A percentile compares a stretch with the other conserved stretches of the same genome.
Conservation (phyloP, 2,888 invertebrate genomes). For the Priocnemis perturbator region DNA sequence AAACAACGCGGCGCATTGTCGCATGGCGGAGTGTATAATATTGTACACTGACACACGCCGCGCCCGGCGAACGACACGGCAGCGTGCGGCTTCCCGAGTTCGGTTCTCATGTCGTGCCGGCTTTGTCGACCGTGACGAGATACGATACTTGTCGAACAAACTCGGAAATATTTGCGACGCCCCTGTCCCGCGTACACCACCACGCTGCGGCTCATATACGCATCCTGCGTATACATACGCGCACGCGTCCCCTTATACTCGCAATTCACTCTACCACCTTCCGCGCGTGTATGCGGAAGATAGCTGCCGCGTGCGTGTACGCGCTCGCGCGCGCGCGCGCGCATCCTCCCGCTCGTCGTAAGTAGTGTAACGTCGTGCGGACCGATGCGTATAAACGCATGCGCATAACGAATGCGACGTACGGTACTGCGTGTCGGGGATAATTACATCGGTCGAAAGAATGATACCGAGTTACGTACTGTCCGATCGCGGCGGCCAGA, state of each 20-base stretch:
- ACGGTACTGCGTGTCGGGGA: constrained; percentile 56
- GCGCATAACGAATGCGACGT: constrained; percentile 56
- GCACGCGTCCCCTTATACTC: constrained; percentile 13
- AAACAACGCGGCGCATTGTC: constrained; percentile 67
- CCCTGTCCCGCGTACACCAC: constrained; percentile 19
- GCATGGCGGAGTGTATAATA: constrained; percentile 36
- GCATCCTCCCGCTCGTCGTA: neutral
- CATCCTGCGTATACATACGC: no score
- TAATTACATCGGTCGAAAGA: constrained; percentile 60
- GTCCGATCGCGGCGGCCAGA: constrained; percentile 48
- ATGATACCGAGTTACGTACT: constrained; percentile 56
- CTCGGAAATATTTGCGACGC: constrained; percentile 66
- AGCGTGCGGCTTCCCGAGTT: constrained; percentile 20
- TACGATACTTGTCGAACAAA: constrained; percentile 61
- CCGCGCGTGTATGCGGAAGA: no score
- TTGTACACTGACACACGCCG: neutral
- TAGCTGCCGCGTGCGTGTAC: no score
- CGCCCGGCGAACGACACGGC: constrained; percentile 1
- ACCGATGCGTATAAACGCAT: constrained; percentile 43
- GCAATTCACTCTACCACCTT: no score
- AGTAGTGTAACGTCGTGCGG: constrained; percentile 3
- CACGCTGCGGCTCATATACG: no score
- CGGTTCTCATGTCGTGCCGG: constrained; percentile 58
- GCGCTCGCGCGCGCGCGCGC: no score
- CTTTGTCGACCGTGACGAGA: constrained; percentile 58